Evolutionary conservation across 1,140 invertebrate genomes (phyloP).

Genomic region (Mactra quadrangularis): DNA sequence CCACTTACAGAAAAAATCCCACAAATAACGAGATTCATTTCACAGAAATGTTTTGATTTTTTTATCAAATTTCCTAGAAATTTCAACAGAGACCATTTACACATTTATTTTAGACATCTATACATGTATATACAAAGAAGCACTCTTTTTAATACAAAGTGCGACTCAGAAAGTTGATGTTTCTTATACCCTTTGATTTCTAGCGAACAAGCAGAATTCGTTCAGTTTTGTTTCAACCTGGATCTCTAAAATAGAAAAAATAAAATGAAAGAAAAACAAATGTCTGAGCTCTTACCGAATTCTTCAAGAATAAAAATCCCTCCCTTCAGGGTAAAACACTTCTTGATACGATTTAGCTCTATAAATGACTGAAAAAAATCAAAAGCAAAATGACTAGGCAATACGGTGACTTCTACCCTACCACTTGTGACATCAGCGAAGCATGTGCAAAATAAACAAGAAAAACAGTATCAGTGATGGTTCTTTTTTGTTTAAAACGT

Average conservation of each 20-base stretch:
- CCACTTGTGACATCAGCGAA: slow-evolving; percentile 56
- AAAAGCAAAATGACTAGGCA: slow-evolving; percentile 77
- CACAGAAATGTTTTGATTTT: too few relatives aligned
- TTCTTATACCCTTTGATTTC: slow-evolving; percentile 43
- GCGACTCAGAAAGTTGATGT: slow-evolving; percentile 23
- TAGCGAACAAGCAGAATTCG: slow-evolving; percentile 47
- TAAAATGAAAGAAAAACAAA: slow-evolving; percentile 61
- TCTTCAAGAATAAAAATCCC: slow-evolving; percentile 99
- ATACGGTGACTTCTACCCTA: slow-evolving; percentile 59
- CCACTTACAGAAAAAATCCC: too few relatives aligned
- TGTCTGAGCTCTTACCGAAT: slow-evolving; percentile 84
- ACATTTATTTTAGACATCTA: slow-evolving; percentile 23
- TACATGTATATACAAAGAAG: slow-evolving; percentile 18
- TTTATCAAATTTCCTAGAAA: too few relatives aligned
- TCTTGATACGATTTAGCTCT: slow-evolving; percentile 98
- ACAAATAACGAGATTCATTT: too few relatives aligned
- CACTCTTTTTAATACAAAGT: slow-evolving; percentile 16
- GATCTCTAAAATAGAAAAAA: slow-evolving; percentile 60
- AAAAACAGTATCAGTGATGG: slow-evolving; percentile 22
- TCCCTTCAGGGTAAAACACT: slow-evolving; percentile 99
- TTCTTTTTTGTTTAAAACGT: slow-evolving; percentile 15
- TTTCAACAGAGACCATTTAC: slow-evolving; percentile 34
- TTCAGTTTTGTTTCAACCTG: slow-evolving; percentile 41
- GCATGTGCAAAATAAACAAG: slow-evolving; percentile 41
- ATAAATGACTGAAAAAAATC: slow-evolving; percentile 97